phyloP scores from a whole-genome alignment of 2,797 vertebrate species.

The Ctenosaura bakeri region DNA sequence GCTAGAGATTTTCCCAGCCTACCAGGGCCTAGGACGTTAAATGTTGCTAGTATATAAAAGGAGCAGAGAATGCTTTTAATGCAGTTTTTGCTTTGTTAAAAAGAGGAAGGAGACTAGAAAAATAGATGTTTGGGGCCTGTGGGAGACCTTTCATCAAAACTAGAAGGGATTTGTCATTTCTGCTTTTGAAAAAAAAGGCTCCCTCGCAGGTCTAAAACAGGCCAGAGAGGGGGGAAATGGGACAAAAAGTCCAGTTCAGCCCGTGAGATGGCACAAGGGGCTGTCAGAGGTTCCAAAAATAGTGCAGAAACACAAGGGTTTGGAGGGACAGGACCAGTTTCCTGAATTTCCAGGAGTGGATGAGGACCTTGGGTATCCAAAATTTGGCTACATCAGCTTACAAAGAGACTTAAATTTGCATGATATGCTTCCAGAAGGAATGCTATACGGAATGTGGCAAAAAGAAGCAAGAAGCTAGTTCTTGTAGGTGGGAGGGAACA shows the following conservation, averaged over 20 bases:
- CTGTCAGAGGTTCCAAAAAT: no score
- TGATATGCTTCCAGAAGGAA: neutral
- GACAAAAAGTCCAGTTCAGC: no score
- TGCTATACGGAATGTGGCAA: neutral
- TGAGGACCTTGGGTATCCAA: no score
- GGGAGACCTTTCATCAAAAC: no score
- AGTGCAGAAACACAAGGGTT: no score
- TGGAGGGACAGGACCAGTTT: no score
- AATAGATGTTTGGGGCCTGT: neutral
- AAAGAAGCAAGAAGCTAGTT: neutral
- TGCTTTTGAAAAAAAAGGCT: no score
- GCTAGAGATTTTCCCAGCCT: neutral
- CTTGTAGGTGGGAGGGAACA: neutral
- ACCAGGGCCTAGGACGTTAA: neutral
- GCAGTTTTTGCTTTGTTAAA: neutral
- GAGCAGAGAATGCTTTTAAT: neutral
- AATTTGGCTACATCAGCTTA: neutral
- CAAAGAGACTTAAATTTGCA: neutral
- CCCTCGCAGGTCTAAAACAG: no score
- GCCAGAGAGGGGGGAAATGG: no score
- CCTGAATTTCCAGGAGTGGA: no score
- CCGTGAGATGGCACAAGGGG: no score
- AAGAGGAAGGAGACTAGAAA: neutral
- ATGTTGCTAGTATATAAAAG: neutral
- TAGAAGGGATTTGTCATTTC: no score